phyloP scores from a whole-genome alignment of 2,888 invertebrate species.

The Tenthredo scrophulariae region DNA sequence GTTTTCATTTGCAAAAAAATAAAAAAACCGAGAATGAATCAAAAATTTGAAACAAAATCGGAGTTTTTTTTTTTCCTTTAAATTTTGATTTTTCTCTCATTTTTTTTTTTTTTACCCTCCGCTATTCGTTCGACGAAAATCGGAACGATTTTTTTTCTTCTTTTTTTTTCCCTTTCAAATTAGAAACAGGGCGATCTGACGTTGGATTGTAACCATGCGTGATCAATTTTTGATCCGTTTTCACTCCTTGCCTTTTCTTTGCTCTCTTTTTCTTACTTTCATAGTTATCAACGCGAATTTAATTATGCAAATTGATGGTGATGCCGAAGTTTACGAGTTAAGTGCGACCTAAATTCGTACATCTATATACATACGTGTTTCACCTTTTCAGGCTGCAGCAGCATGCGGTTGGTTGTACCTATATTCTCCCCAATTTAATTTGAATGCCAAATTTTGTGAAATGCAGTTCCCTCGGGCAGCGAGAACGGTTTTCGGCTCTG shows the following conservation, averaged over 20 bases:
- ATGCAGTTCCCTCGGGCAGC: neutral
- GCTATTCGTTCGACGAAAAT: too few relatives aligned
- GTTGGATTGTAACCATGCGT: neutral
- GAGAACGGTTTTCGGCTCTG: neutral
- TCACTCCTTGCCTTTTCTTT: neutral
- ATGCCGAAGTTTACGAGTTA: neutral
- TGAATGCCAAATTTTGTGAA: conserved; percentile 40
- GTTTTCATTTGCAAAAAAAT: too few relatives aligned
- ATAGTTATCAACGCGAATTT: neutral
- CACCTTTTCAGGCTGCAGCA: neutral
- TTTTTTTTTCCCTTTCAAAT: too few relatives aligned
- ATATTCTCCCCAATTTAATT: conserved; percentile 34
- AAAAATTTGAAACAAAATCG: too few relatives aligned
- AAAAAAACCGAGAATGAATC: too few relatives aligned
- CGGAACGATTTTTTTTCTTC: too few relatives aligned
- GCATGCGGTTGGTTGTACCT: neutral
- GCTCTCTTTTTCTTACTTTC: neutral
- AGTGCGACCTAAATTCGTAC: conserved; percentile 18
- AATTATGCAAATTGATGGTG: neutral
- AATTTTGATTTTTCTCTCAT: too few relatives aligned
- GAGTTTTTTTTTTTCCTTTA: too few relatives aligned
- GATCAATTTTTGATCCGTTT: neutral
- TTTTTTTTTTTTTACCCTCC: too few relatives aligned
- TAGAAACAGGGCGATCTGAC: neutral
- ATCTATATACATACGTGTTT: neutral